Evolutionary conservation across 2,113 vertebrate species (phyloP).

Genomic region (Sterna hirundo): DNA sequence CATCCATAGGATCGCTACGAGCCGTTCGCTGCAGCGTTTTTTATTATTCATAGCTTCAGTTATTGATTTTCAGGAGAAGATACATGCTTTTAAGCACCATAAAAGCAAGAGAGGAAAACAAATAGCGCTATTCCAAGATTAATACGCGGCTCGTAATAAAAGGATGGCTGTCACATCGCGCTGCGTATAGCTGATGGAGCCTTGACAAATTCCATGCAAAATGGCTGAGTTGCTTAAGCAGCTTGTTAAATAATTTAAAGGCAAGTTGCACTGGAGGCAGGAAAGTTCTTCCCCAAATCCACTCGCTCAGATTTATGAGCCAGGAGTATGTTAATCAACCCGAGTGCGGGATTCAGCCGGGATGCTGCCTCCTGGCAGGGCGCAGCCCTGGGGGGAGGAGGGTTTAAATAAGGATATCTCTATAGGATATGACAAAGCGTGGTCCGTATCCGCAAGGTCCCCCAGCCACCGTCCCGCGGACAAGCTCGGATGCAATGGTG

Average conservation of each 20-base stretch:
- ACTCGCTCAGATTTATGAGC: background rate
- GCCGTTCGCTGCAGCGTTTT: conserved; percentile 38
- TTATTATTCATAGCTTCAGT: conserved; percentile 67
- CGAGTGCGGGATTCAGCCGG: accelerated
- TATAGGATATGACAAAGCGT: accelerated
- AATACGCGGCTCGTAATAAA: conserved; percentile 37
- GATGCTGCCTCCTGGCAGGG: background rate
- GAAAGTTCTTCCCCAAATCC: conserved; percentile 28
- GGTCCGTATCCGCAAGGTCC: accelerated
- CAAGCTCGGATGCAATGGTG: background rate
- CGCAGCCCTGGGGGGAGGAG: accelerated
- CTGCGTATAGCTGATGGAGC: background rate
- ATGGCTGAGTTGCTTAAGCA: conserved; percentile 36
- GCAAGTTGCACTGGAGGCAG: conserved; percentile 13
- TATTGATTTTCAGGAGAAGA: conserved; percentile 67
- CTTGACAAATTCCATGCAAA: conserved; percentile 35
- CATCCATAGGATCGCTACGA: conserved; percentile 36
- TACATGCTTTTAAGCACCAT: conserved; percentile 60
- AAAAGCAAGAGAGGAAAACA: conserved; percentile 58
- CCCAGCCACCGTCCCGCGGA: accelerated
- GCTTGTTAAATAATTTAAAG: conserved; percentile 49
- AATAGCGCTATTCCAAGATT: conserved; percentile 44
- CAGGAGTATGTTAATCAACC: background rate
- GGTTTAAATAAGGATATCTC: accelerated
- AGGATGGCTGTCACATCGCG: background rate